Conservation (phyloP, 1,140 invertebrate genomes). For the Nephila pilipes region DNA sequence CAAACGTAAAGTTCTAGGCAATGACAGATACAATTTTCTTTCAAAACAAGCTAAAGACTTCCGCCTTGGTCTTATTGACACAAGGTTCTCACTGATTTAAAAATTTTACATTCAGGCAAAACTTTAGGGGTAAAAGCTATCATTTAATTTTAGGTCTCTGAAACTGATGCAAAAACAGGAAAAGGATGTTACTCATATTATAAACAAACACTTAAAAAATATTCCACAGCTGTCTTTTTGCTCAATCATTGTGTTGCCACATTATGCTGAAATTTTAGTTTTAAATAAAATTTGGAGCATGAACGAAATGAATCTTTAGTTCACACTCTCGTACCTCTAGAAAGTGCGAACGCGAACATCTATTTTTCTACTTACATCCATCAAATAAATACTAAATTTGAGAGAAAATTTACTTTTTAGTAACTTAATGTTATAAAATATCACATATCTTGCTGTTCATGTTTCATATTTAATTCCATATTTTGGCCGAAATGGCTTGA, state of each 20-base stretch:
- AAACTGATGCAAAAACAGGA: background rate
- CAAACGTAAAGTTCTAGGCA: conserved; percentile 19
- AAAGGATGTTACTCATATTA: conserved; percentile 50
- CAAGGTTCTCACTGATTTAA: background rate
- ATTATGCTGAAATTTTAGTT: no score
- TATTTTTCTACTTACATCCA: no score
- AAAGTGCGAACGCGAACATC: no score
- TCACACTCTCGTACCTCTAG: no score
- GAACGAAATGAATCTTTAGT: no score
- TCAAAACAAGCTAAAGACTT: conserved; percentile 6
- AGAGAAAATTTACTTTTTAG: no score
- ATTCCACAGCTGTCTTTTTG: conserved; percentile 59
- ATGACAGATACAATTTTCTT: conserved; percentile 42
- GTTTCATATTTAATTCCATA: no score
- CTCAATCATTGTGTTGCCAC: conserved; percentile 13
- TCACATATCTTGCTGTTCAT: no score
- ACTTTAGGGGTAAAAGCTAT: background rate
- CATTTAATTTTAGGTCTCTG: conserved; percentile 53
- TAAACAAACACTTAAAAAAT: conserved; percentile 57
- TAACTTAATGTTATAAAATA: no score
- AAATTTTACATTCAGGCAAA: background rate
- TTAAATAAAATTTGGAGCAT: no score
- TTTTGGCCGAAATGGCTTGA: no score
- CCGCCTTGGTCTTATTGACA: conserved; percentile 58
- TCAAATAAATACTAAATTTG: no score